Percentiles rank a stretch among this genome's conserved stretches.
Conservation (phyloP, 2,113 vertebrate genomes). For the Spheniscus mendiculus region DNA sequence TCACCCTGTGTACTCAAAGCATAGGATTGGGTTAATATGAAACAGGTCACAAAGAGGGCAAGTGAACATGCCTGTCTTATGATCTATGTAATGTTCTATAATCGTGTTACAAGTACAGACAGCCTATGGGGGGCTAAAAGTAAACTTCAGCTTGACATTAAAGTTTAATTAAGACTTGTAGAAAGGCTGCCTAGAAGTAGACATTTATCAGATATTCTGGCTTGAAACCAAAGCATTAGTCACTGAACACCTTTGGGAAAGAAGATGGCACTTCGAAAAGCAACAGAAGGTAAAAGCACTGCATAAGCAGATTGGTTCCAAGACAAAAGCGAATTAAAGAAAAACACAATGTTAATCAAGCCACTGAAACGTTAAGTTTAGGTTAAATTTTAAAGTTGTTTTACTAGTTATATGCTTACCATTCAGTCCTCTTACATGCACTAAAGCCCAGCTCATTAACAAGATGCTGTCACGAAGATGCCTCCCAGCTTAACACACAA, state of each 20-base stretch:
- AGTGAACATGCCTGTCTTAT: neutral
- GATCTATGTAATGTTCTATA: neutral
- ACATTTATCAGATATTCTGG: conserved; percentile 84
- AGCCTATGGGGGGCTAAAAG: conserved; percentile 52
- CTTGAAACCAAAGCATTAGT: conserved; percentile 83
- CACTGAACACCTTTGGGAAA: conserved; percentile 83
- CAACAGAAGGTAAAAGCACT: conserved; percentile 79
- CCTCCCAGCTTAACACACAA: conserved; percentile 42
- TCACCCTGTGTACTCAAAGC: neutral
- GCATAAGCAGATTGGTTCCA: conserved; percentile 73
- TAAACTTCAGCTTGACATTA: conserved; percentile 81
- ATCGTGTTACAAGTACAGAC: conserved; percentile 13
- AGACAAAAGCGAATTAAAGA: conserved; percentile 72
- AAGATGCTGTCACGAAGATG: conserved; percentile 23
- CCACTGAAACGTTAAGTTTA: neutral
- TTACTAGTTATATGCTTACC: neutral
- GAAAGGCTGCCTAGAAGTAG: conserved; percentile 78
- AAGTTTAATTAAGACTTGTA: conserved; percentile 83
- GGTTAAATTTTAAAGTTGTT: conserved; percentile 42
- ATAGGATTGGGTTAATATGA: neutral
- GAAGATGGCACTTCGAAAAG: conserved; percentile 78
- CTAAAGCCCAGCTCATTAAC: conserved; percentile 57
- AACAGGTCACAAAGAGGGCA: neutral
- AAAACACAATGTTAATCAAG: conserved; percentile 48
- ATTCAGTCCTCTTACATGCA: neutral